These are phyloP conservation scores for Oreochromis grahami DNA, from an alignment of 2,797 vertebrate species.

Conservation along the genomic window DNA sequence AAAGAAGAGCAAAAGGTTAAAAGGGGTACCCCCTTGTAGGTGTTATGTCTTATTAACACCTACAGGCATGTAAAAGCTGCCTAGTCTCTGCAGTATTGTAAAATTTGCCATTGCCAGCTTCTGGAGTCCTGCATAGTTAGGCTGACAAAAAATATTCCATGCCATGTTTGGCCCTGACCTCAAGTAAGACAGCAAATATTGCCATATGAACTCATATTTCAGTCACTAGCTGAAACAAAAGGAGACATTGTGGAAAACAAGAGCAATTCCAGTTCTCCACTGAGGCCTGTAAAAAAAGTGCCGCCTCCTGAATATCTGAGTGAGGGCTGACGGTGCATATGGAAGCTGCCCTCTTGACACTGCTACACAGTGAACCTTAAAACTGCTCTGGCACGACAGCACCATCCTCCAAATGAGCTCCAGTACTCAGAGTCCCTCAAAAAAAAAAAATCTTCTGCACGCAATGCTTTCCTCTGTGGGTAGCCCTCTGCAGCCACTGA, in stretches of 20 bases:
- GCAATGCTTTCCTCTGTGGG: constrained; percentile 42
- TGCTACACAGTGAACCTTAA: background rate
- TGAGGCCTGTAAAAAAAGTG: constrained; percentile 43
- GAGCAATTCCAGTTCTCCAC: constrained; percentile 51
- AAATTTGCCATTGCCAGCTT: background rate
- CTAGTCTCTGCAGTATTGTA: background rate
- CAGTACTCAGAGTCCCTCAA: background rate
- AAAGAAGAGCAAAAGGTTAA: background rate
- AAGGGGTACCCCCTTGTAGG: background rate
- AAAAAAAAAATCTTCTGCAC: background rate
- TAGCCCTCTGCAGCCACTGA: background rate
- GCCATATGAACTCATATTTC: constrained; percentile 42
- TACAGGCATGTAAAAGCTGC: background rate
- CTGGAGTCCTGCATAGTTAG: background rate
- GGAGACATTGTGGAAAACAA: constrained; percentile 46
- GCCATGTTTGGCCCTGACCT: constrained; percentile 22
- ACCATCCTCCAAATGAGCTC: background rate
- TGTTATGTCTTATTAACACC: background rate
- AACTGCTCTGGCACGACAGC: background rate
- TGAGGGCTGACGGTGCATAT: constrained; percentile 47
- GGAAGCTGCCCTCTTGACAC: constrained; percentile 58
- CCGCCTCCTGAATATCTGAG: constrained; percentile 13
- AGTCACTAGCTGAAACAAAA: constrained; percentile 43
- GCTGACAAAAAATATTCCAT: constrained; percentile 2
- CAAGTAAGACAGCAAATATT: constrained; percentile 38